Base-by-base conservation (phyloP, 2,797 vertebrate genomes). In the Hybognathus amarus region DNA sequence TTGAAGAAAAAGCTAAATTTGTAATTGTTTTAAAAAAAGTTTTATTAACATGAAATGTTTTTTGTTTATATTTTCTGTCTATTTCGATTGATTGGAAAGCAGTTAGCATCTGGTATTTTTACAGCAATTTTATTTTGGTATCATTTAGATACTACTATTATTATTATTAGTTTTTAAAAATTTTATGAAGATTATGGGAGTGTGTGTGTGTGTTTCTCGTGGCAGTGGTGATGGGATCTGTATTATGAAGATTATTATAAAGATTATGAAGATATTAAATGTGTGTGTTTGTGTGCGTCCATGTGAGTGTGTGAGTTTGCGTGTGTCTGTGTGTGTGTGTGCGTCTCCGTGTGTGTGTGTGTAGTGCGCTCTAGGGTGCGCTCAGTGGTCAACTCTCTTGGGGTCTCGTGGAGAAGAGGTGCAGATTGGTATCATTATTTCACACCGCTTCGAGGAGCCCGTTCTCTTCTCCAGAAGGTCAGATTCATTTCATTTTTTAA, bases 401-500 rank as follows among this genome's bases (percentile, higher is more conserved):
- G 47, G 83, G 50, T 84, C 70, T 77, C 5, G 59, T 80, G 73
- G 79, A n/a, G 82, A 79, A 80, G 42, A 81, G 85, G 79, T 85
- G 79, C 77, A 79, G 83, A 88, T 80, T 87, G 80, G 74, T 87
- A 83, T 87, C 84, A 89, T 89, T 88, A 88, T 87, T 75, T 81
- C 36, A 27, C 40, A 73, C 54, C 84, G 83, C 85, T 80, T 87
- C 45, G 64, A 69, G 67, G 71, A 85, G 74, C 83, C 27, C 70
- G 64, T 87, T 84, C 89, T 84, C 83, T 86, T 87, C 85, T 85
- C 89, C 84, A 87, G 84, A 85, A 92, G 93, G 92, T 94, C 92
- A 93, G 90, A 93, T 93, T 91, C 89, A 93, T 92, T 91, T 86
- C 52, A 67, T 83, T 91, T 93, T 87, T 90, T 92, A 92, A 93